Evolutionary conservation across 2,888 invertebrate species (phyloP).

Genomic region (Cloeon dipterum): DNA sequence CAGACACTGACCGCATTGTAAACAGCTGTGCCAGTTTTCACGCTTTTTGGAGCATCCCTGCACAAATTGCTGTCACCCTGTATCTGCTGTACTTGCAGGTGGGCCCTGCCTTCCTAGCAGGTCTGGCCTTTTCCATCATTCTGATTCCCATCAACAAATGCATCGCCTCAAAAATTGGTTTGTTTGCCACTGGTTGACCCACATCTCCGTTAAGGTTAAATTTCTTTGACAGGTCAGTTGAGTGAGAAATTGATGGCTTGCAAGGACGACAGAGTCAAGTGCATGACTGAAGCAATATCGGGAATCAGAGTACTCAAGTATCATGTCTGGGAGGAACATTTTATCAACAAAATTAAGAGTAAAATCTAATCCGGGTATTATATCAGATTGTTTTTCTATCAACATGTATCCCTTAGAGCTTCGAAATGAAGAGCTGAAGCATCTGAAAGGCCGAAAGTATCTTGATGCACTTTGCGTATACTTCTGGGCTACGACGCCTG

Average conservation of each 20-base stretch:
- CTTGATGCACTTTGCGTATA: conserved; percentile 94
- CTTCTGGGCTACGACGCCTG: conserved; percentile 96
- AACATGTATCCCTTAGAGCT: no score
- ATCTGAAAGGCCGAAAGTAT: conserved; percentile 72
- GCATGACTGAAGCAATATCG: conserved; percentile 64
- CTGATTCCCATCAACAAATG: conserved; percentile 82
- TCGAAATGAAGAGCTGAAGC: conserved; percentile 46
- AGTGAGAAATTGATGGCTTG: conserved; percentile 73
- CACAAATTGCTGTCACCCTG: conserved; percentile 63
- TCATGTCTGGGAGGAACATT: conserved; percentile 83
- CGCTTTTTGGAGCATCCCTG: conserved; percentile 87
- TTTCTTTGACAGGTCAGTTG: conserved; percentile 19
- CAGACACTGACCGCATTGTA: conserved; percentile 84
- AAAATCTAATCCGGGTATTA: conserved; percentile 14
- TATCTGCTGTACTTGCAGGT: conserved; percentile 72
- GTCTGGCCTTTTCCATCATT: conserved; percentile 61
- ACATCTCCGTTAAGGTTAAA: neutral
- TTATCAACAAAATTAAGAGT: conserved; percentile 45
- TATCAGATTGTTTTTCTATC: conserved; percentile 9
- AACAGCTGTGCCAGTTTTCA: conserved; percentile 94
- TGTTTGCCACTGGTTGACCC: conserved; percentile 8
- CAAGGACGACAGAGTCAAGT: conserved; percentile 73
- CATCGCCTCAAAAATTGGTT: conserved; percentile 72
- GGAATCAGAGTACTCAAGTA: conserved; percentile 81
- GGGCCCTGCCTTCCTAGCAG: conserved; percentile 76